phyloP scores from a whole-genome alignment of 2,888 invertebrate species.

The Ptilodon capucinus region DNA sequence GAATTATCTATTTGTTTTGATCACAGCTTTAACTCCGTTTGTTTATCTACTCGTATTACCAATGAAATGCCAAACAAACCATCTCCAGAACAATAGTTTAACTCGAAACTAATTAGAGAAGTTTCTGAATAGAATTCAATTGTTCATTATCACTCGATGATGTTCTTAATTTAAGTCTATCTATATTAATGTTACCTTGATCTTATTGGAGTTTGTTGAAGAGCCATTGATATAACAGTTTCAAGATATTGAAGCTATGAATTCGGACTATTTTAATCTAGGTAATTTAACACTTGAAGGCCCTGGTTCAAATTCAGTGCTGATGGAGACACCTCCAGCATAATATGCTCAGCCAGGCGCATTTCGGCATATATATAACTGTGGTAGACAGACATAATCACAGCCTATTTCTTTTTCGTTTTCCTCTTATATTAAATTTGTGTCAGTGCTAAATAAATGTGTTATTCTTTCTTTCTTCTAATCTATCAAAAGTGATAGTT shows the following conservation, averaged over 20 bases:
- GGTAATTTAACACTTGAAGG: neutral
- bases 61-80: slow-evolving; percentile 27
- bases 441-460: no score
- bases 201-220: neutral
- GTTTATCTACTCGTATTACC: neutral
- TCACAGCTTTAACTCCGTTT: neutral
- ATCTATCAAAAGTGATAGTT: no score
- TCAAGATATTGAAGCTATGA: neutral
- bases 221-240: neutral
- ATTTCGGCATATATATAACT: no score
- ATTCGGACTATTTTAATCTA: neutral
- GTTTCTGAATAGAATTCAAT: slow-evolving; percentile 28
- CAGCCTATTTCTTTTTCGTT: no score
- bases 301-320: no score
- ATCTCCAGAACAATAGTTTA: slow-evolving; percentile 20
- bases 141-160: slow-evolving; percentile 16
- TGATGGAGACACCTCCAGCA: no score
- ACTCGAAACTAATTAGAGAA: slow-evolving; percentile 40
- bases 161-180: slow-evolving; percentile 14
- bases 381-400: no score
- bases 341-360: no score
- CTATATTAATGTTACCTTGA: slow-evolving; percentile 5
- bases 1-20: neutral
- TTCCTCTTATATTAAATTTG: no score
- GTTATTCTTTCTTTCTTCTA: no score